Evolutionary conservation across 2,888 invertebrate genomes (phyloP), one percentile per base, ranked within the genome.

Genomic region (Pristionchus maxplancki): DNA sequence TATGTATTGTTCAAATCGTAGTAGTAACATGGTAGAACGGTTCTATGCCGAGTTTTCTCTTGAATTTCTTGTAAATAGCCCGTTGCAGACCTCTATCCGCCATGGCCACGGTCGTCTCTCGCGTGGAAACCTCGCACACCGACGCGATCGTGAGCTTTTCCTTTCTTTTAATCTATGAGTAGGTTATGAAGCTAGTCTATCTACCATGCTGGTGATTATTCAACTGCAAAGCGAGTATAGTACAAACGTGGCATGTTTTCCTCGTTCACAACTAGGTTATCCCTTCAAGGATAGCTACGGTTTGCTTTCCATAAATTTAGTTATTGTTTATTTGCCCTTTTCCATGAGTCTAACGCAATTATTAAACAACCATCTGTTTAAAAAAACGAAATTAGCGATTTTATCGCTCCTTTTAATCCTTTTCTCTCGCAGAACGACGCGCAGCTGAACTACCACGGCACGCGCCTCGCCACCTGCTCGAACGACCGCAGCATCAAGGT

Each of bases 61-160:
- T 20, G 71, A 74, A 40, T n/a, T n/a, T n/a, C n/a, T n/a, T n/a
- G n/a, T n/a, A 74, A 40, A 9, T 40, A 9, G 15, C 5, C 24
- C 24, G 24, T 74, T 74, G 1, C 44, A 78, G 78, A 13, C 44
- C 78, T 44, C n/a, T 78, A 28, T 44, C 71, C 78, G 78, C 28
- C 44, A 78, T 78, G 98, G 97, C 98, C 92, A 97, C 97, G 74
- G 96, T 98, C 91, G 95, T 98, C 92, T 97, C 97, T 95, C 97
- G 98, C 58, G 97, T 99, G 90, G 99, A 99, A 95, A 99, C 99
- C 20, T 97, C 97, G 88, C 99, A 99, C 95, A 98, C 99, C 95
- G 99, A 99, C 95, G 98, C 99, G 97, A 98, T 99, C 95, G 96
- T 96, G 95, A 96, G 96, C 44, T 48, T 11, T 84, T 53, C 4